Conservation (phyloP, 1,140 invertebrate species). For the Antheraea pernyi region DNA sequence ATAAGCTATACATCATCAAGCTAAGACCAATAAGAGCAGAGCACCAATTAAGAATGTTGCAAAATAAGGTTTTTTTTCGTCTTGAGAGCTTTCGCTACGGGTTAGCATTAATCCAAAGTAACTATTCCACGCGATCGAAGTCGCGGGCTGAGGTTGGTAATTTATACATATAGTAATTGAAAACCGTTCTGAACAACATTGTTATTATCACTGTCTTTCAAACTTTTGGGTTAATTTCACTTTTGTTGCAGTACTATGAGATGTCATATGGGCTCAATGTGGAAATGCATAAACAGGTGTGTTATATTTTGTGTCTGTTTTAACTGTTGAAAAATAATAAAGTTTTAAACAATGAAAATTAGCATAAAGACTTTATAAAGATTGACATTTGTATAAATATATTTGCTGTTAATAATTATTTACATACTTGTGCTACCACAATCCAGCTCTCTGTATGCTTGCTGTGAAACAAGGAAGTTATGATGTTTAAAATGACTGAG, state of each 20-base stretch:
- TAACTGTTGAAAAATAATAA: neutral
- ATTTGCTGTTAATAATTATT: neutral
- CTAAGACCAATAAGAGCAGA: no score
- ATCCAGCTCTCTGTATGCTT: no score
- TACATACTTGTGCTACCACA: neutral
- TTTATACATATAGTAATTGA: no score
- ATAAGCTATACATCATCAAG: no score
- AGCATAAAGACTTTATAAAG: neutral
- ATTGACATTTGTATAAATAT: slow-evolving; percentile 1
- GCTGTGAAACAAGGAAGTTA: no score
- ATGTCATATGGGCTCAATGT: slow-evolving; percentile 99
- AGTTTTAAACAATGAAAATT: neutral
- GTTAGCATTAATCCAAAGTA: no score
- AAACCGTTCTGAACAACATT: neutral
- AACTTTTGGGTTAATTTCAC: slow-evolving; percentile 20
- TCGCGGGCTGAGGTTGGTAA: no score
- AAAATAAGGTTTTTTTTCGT: no score
- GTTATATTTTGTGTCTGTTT: slow-evolving; percentile 24
- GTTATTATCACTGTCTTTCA: slow-evolving; percentile 1
- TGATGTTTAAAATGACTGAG: neutral
- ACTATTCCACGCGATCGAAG: no score
- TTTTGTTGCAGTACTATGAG: slow-evolving; percentile 97
- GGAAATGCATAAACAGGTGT: slow-evolving; percentile 99
- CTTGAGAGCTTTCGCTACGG: no score
- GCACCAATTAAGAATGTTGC: no score